Evolutionary conservation across 2,888 invertebrate genomes (phyloP).

Genomic region (Drosophila formosana): DNA sequence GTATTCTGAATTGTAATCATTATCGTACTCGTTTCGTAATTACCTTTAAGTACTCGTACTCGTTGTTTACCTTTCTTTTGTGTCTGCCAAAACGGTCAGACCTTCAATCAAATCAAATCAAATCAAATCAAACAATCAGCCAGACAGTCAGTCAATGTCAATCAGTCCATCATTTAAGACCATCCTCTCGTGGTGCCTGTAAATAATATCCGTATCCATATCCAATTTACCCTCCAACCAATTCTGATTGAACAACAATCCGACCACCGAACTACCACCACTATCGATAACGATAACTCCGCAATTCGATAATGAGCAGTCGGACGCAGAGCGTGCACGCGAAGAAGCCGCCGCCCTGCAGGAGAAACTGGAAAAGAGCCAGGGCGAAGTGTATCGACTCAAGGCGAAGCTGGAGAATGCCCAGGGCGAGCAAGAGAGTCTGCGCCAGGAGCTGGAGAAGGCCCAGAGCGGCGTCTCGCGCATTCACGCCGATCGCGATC

Average conservation of each 20-base stretch:
- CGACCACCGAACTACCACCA: constrained; percentile 28
- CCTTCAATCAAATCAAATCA: constrained; percentile 9
- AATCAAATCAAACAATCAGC: constrained; percentile 26
- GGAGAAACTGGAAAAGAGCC: constrained; percentile 96
- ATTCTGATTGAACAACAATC: constrained; percentile 21
- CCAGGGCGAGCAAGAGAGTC: constrained; percentile 96
- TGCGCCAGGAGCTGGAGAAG: constrained; percentile 96
- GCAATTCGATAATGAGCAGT: constrained; percentile 66
- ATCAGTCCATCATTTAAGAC: constrained; percentile 70
- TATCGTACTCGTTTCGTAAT: constrained; percentile 49
- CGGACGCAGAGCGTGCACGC: constrained; percentile 94
- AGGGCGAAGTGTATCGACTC: constrained; percentile 96
- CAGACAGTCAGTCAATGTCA: constrained; percentile 37
- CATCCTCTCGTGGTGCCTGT: constrained; percentile 62
- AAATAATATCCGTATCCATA: constrained; percentile 79
- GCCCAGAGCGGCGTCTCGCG: constrained; percentile 93
- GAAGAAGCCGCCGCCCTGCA: constrained; percentile 93
- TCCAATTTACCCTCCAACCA: constrained; percentile 67
- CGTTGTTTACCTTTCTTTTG: constrained; percentile 56
- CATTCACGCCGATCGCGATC: constrained; percentile 94
- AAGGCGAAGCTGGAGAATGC: constrained; percentile 97
- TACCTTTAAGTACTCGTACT: constrained; percentile 54
- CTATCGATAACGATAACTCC: constrained; percentile 16
- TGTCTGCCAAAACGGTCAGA: constrained; percentile 53
- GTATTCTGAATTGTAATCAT: constrained; percentile 59